These are phyloP conservation scores for Urocynchramus pylzowi DNA, from an alignment of 2,113 vertebrate genomes.

Conservation along the genomic window DNA sequence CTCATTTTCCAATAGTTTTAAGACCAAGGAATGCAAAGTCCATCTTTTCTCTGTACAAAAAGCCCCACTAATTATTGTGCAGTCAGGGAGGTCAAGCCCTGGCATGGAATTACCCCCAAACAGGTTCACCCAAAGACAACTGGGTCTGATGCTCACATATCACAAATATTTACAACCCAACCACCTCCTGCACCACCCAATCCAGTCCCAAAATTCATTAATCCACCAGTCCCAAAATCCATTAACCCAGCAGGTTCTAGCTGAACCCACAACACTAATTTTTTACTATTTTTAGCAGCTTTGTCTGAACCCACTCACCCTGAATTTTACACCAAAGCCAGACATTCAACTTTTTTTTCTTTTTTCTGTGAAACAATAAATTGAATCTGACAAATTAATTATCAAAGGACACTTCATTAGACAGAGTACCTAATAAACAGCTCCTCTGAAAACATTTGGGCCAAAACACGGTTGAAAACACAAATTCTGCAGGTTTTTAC, in stretches of 20 bases:
- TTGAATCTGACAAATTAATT: background rate
- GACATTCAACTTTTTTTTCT: background rate
- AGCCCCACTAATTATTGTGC: rapidly evolving
- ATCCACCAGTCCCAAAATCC: background rate
- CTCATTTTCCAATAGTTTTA: background rate
- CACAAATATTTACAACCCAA: background rate
- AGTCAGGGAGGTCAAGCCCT: rapidly evolving
- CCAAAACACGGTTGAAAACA: background rate
- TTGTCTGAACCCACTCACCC: background rate
- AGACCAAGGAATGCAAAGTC: background rate
- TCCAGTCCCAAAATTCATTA: rapidly evolving
- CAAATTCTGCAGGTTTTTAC: background rate
- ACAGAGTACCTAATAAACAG: background rate
- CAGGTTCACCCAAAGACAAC: rapidly evolving
- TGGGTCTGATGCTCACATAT: rapidly evolving
- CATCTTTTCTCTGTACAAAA: background rate
- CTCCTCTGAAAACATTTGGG: background rate
- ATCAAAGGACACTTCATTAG: constrained; percentile 3
- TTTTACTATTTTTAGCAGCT: background rate
- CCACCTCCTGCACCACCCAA: background rate
- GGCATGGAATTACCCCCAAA: background rate
- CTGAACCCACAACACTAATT: background rate
- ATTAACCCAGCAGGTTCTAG: background rate
- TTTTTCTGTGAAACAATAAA: background rate
- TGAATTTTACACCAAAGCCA: background rate